Base-by-base conservation (phyloP, 1,140 invertebrate species). In the Tribolium castaneum region DNA sequence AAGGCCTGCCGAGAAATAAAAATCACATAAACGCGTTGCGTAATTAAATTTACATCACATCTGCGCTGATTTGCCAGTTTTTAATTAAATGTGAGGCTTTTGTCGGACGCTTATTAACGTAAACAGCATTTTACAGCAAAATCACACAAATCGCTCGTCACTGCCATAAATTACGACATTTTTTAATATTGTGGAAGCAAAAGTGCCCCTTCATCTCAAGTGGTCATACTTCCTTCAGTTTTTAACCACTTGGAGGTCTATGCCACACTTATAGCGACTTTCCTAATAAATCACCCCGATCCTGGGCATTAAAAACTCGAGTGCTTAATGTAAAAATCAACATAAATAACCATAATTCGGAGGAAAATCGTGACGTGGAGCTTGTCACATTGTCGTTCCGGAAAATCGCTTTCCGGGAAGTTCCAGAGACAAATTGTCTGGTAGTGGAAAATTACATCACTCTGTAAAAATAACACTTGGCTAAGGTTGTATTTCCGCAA, bases 211-310 rank as follows among this genome's bases (percentile, higher is more conserved):
- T 25, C 35, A 66, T 66, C 59, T 66, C 59, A 66, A 66, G 59
- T 66, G 59, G 59, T 66, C 59, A 66, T 66, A 66, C 59, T 66
- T 66, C 59, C 25, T 66, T 66, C 59, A 66, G n/a, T 10, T 66
- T 66, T 66, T 66, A 66, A 66, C 59, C 59, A 66, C 59, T 66
- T 66, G 59, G 25, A 14, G 30, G n/a, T 34, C 10, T 66, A 13
- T 39, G 59, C 25, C 59, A 66, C 59, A 66, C 59, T 66, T 66
- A 59, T 7, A 22, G 2, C 14, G 14, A 35, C 10, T 22, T 25
- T 22, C 30, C 0, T n/a, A 35, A 34, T 34, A 66, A 35, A 66
- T 66, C 59, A 66, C 9, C 9, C 14, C 54, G 45, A 10, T 45
- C n/a, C 39, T 45, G 39, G 39, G 10, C 59, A 10, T 66, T 39